Base-by-base conservation (phyloP, 2,113 vertebrate genomes). In the Macrotus californicus region DNA sequence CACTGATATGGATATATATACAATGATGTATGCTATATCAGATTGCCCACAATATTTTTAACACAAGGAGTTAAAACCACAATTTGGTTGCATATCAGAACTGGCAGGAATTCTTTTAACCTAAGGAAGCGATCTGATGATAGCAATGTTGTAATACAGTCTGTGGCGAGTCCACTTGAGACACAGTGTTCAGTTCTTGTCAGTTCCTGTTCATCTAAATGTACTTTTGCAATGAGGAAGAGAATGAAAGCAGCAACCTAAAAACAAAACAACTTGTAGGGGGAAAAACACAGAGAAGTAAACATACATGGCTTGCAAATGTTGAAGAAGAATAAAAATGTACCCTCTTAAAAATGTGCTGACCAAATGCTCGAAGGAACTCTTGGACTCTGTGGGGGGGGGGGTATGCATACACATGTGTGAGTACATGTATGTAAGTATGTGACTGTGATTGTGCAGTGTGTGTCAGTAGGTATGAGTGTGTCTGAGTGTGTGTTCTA, bases 171-270 rank as follows among this genome's bases (percentile, higher is more conserved):
- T 90, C 97, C 97, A 88, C 95, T 95, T 75, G 96, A 97, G 97
- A 98, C 97, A 97, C 89, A 89, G 72, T 15, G 84, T 98, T 97
- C 98, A 94, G 95, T 97, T 96, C 97, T 76, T 98, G 97, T 97
- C 93, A 75, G 92, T 97, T 98, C 96, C 97, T 96, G 96, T 96
- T 96, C 91, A 97, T 94, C 46, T 89, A 96, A 94, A 96, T 87
- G 34, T 69, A 91, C 93, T 93, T 97, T 97, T 96, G 92, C 94
- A 96, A 94, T 92, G 39, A 94, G 89, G 87, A 87, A 95, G 85
- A 95, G 84, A 70, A 70, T 61, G 94, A 92, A 93, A 59, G 87
- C 82, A 95, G 69, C 1, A 0, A 96, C 91, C 94, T 92, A 66
- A 77, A 77, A 67, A 54, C 70, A 96, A 94, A 77, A 91, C 0